A percentile compares a stretch with the other conserved stretches of the same genome.
phyloP scores from a whole-genome alignment of 2,888 invertebrate genomes.

The Rotaria socialis region DNA sequence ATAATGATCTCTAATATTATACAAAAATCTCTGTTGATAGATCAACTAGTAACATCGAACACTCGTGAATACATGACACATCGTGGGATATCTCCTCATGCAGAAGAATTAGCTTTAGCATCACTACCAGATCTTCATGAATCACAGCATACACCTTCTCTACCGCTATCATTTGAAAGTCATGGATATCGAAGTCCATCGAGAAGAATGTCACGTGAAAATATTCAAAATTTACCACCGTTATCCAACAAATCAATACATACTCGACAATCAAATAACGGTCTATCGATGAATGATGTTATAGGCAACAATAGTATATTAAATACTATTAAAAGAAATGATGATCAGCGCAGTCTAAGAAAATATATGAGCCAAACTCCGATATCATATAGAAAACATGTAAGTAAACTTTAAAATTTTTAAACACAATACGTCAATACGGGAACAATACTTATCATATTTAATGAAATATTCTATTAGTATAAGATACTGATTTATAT shows the following conservation, averaged over 20 bases:
- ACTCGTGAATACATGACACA: not conserved
- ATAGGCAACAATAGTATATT: not conserved
- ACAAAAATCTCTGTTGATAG: not conserved
- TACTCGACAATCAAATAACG: not conserved
- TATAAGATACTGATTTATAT: too few species aligned
- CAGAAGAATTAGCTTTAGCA: not conserved
- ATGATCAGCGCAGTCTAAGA: not conserved
- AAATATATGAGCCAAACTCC: not conserved
- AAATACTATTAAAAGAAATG: not conserved
- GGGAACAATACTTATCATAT: too few species aligned
- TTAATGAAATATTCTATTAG: too few species aligned
- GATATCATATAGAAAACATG: not conserved
- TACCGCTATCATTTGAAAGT: not conserved
- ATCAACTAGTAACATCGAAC: not conserved
- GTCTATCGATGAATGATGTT: not conserved
- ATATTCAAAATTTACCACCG: not conserved
- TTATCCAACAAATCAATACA: not conserved
- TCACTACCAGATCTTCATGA: not conserved
- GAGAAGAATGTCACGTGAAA: not conserved
- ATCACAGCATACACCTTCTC: not conserved
- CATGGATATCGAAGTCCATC: not conserved
- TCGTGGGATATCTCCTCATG: not conserved
- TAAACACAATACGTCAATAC: too few species aligned
- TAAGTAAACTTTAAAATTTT: not conserved
- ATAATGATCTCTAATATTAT: too few species aligned